phyloP scores from a whole-genome alignment of 2,888 invertebrate genomes.

The Hypercompe scribonia region DNA sequence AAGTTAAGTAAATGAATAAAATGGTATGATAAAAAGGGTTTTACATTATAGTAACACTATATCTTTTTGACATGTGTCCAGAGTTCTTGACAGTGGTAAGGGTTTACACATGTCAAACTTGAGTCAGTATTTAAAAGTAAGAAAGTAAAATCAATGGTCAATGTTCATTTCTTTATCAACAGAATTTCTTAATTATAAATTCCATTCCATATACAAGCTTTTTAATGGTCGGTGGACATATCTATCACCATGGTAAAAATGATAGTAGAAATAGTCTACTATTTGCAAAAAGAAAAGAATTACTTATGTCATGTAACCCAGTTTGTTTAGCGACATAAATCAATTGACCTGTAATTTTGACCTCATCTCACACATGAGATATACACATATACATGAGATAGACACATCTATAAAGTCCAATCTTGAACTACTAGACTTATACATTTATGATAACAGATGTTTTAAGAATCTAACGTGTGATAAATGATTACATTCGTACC shows the following conservation, averaged over 20 bases:
- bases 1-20: no score
- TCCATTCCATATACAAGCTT: background rate
- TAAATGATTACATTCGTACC: slow-evolving; percentile 35
- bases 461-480: background rate
- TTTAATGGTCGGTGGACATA: background rate
- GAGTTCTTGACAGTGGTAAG: no score
- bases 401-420: background rate
- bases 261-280: background rate
- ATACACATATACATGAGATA: no score
- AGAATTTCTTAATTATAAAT: background rate
- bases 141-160: no score
- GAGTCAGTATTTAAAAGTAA: no score
- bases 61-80: no score
- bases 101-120: background rate
- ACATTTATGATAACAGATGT: background rate
- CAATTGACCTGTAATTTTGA: background rate
- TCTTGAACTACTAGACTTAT: background rate
- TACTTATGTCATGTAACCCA: background rate
- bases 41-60: no score
- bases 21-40: no score
- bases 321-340: background rate
- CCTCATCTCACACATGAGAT: background rate
- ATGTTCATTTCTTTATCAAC: no score
- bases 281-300: background rate
- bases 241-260: background rate